Conservation (phyloP, 2,113 vertebrate species). For the Dipodomys ordii region DNA sequence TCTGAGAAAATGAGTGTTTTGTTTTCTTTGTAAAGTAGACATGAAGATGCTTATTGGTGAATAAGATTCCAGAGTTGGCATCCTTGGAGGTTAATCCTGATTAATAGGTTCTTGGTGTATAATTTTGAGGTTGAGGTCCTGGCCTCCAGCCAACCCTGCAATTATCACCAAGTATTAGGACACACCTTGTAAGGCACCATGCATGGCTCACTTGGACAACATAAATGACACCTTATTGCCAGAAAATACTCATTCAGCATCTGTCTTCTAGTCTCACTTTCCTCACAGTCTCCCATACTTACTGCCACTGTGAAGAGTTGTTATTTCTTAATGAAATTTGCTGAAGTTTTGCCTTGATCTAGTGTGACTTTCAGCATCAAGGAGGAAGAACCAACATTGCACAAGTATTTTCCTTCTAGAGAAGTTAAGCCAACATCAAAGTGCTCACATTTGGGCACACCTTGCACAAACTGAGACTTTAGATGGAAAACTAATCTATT, state of each 20-base stretch:
- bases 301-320: background rate
- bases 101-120: conserved; percentile 72
- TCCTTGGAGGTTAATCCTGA: conserved; percentile 76
- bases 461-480: background rate
- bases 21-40: conserved; percentile 74
- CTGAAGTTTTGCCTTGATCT: conserved; percentile 1
- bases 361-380: background rate
- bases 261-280: background rate
- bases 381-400: background rate
- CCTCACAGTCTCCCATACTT: background rate
- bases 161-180: conserved; percentile 67
- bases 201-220: background rate
- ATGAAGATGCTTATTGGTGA: conserved; percentile 76
- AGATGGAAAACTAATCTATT: background rate
- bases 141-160: conserved; percentile 69
- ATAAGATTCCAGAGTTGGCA: conserved; percentile 61
- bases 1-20: conserved; percentile 80
- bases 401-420: background rate
- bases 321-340: background rate
- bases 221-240: conserved; percentile 16
- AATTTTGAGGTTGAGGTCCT: conserved; percentile 69
- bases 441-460: background rate
- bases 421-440: background rate
- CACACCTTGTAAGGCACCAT: conserved; percentile 46
- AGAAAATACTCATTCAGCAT: conserved; percentile 18